Base-by-base conservation (phyloP, 2,113 vertebrate genomes). In the Cairina moschata region DNA sequence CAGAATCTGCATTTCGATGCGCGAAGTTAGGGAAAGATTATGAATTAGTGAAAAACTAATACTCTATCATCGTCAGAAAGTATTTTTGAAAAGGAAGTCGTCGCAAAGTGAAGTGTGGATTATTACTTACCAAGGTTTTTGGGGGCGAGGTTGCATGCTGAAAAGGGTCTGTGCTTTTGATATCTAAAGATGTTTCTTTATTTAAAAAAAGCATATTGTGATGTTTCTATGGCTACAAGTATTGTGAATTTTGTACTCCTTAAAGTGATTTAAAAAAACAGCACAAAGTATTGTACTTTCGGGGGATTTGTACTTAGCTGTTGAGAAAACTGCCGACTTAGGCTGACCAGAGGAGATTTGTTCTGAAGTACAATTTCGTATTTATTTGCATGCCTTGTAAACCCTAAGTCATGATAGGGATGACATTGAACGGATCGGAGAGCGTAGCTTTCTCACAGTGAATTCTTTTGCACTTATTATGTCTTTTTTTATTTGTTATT, bases 401-500 rank as follows among this genome's bases (percentile, higher is more conserved):
- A 23, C 50, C 1, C 0, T 72, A 89, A 81, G 29, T 79, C 60
- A 14, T 38, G 86, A 50, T 81, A 87, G 72, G 59, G 81, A 17
- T 90, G 75, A 17, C 44, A 66, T 4, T n/a, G 93, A 74, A 73
- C 54, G 56, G 32, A 87, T 79, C 38, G 86, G 83, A 92, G 79
- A 88, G 59, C 58, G 14, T 56, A 78, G 40, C 68, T 79, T 72
- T 83, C 90, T 94, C 34, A 50, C 59, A 79, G 2, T 38, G 32
- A 76, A 89, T 69, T 79, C 54, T 59, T 80, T 86, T 32, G 11
- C 96, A 96, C 93, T 97, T 95, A 91, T 55, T 95, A 60, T 81
- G 84, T 86, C 76, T 86, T 81, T 91, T 91, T 9, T 87, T 72
- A 48, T 86, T 32, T 92, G 52, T 44, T 36, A 44, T 90, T 83